Percentiles rank a stretch among this genome's conserved stretches.
Conservation (phyloP, 2,797 vertebrate genomes). For the Catharus ustulatus region DNA sequence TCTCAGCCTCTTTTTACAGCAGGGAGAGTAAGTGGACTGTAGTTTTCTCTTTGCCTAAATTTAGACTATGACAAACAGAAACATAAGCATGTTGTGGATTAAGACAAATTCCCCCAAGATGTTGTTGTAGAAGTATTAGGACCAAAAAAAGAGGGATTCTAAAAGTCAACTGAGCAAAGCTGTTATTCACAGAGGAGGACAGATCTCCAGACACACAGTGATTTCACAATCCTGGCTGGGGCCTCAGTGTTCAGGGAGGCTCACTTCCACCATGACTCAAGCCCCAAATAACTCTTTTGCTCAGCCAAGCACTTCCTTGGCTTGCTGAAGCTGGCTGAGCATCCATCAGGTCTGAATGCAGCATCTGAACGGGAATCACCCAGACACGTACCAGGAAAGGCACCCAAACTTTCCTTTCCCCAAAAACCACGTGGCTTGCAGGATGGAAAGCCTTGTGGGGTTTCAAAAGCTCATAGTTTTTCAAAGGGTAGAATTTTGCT, state of each 20-base stretch:
- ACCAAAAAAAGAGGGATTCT: slow-evolving; percentile 30
- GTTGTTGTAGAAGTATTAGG: neutral
- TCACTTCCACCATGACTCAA: slow-evolving; percentile 54
- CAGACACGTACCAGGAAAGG: neutral
- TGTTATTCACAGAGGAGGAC: neutral
- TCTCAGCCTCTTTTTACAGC: neutral
- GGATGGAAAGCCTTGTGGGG: neutral
- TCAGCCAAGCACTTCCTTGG: slow-evolving; percentile 35
- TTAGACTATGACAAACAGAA: neutral
- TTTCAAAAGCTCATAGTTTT: neutral
- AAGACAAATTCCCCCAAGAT: slow-evolving; percentile 50
- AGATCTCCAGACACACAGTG: neutral
- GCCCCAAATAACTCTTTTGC: neutral
- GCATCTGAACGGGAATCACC: neutral
- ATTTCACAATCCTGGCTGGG: slow-evolving; percentile 59
- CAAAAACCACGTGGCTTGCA: neutral
- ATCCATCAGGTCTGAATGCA: rapidly evolving
- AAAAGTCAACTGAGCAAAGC: slow-evolving; percentile 24
- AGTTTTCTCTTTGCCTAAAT: slow-evolving; percentile 36
- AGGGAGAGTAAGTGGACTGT: neutral
- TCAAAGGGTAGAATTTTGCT: neutral
- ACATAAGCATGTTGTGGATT: slow-evolving; percentile 14
- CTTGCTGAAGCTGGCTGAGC: neutral
- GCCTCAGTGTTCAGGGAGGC: neutral
- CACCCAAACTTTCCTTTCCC: neutral